Base-by-base conservation (phyloP, 2,888 invertebrate species). In the Cordilura impudica region DNA sequence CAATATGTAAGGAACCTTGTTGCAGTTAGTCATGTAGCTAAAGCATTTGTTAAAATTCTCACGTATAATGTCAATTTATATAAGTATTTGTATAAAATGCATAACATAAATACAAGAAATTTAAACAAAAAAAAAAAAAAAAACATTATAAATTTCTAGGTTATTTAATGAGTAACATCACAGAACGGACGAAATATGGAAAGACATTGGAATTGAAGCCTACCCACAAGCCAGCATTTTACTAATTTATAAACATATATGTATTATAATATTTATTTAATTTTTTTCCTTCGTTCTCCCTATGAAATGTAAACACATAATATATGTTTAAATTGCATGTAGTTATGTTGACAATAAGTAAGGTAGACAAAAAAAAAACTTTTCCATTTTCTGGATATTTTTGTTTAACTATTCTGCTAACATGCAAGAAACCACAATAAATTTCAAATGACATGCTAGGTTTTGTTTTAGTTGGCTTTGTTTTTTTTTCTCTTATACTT, bases 11-110 rank as follows among this genome's bases (percentile, higher is more conserved):
- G n/a, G n/a, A n/a, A n/a, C n/a, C 35, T n/a, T 26, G 3, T 26
- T 26, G 6, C 3, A 26, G 26, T 26, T n/a, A 39, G 23, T 51
- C 51, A 53, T 39, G 66, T 43, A 49, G 60, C 60, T 69, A 47
- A 2, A 75, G 47, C 78, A 78, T 72, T 78, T 78, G 78, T 73
- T 73, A 78, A 73, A 69, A 78, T 73, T 72, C 78, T 73, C 78
- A 78, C 78, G 78, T 78, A 63, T 49, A 39, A 69, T 54, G 63
- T 21, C 39, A 23, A 39, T 26, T 4, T 26, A 39, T 63, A 69
- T 61, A 66, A 73, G 58, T 45, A 73, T 72, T 69, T 69, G 63
- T 78, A 45, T 69, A 51, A 78, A 72, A 73, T 63, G 72, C 63
- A 72, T 73, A 78, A 76, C 66, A 53, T 12, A 70, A 12, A 35